Percentiles rank a stretch among this genome's conserved stretches.
phyloP scores from a whole-genome alignment of 2,888 invertebrate species.

The Agrilus biguttatus region DNA sequence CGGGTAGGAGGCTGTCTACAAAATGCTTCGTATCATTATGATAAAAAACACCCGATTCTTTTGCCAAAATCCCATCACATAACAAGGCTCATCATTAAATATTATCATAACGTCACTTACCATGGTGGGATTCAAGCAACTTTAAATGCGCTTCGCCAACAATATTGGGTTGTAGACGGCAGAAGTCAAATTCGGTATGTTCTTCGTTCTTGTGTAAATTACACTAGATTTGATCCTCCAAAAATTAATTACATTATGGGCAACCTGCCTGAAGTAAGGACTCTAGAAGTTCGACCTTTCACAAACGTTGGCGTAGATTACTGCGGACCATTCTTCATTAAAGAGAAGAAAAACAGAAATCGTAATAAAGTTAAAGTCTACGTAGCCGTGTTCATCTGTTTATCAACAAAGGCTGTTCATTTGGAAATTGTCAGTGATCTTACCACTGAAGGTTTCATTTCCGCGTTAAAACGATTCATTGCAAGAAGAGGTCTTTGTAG shows the following conservation, averaged over 20 bases:
- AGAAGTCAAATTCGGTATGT: slow-evolving; percentile 1
- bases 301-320: slow-evolving; percentile 13
- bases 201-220: slow-evolving; percentile 4
- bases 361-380: slow-evolving; percentile 4
- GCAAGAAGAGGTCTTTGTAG: slow-evolving; percentile 7
- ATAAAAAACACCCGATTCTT: slow-evolving; percentile 6
- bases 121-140: slow-evolving; percentile 7
- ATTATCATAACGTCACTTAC: slow-evolving; percentile 6
- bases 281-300: slow-evolving; percentile 13
- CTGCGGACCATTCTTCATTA: slow-evolving; percentile 14
- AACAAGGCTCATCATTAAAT: slow-evolving; percentile 6
- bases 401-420: slow-evolving; percentile 14
- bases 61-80: slow-evolving; percentile 7
- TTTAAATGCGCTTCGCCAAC: slow-evolving; percentile 4
- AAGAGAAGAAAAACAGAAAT: slow-evolving; percentile 9
- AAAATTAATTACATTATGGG: slow-evolving; percentile 12
- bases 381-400: slow-evolving; percentile 13
- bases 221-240: slow-evolving; percentile 3
- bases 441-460: slow-evolving; percentile 8
- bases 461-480: slow-evolving; percentile 7
- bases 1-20: slow-evolving; percentile 7
- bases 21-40: not conserved
- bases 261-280: slow-evolving; percentile 13
- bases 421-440: slow-evolving; percentile 9
- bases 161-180: slow-evolving; percentile 5